phyloP scores from a whole-genome alignment of 2,113 vertebrate genomes.

The Indri indri region DNA sequence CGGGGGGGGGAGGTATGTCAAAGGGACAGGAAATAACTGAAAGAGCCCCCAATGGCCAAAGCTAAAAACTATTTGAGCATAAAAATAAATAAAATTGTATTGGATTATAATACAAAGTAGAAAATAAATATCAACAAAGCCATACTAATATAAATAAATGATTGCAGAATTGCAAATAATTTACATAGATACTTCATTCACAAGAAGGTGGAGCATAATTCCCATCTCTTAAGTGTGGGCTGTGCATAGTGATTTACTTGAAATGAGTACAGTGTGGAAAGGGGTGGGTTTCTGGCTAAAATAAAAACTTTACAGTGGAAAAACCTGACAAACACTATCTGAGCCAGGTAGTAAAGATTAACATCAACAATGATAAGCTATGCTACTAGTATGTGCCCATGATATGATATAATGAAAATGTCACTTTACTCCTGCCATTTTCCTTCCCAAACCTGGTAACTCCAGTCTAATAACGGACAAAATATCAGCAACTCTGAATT shows the following conservation, averaged over 20 bases:
- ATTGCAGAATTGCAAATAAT: neutral
- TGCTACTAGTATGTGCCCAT: neutral
- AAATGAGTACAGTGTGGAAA: neutral
- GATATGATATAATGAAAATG: neutral
- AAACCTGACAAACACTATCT: neutral
- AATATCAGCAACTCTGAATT: neutral
- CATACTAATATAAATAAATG: neutral
- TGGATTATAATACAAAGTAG: neutral
- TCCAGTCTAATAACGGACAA: neutral
- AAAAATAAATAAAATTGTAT: neutral
- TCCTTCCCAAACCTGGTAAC: neutral
- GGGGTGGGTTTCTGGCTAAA: neutral
- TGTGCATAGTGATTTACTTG: neutral
- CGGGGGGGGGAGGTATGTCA: no score
- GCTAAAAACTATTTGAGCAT: neutral
- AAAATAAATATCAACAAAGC: neutral
- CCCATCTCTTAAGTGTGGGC: neutral
- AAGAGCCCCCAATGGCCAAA: neutral
- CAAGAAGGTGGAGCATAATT: neutral
- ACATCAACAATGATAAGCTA: neutral
- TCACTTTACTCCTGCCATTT: neutral
- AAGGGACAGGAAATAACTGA: neutral
- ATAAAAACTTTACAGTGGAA: neutral
- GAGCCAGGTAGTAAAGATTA: neutral
- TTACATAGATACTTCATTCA: neutral